Evolutionary conservation across 1,140 invertebrate genomes (phyloP), one percentile per base, ranked within the genome.

Genomic region (Nymphalis io): DNA sequence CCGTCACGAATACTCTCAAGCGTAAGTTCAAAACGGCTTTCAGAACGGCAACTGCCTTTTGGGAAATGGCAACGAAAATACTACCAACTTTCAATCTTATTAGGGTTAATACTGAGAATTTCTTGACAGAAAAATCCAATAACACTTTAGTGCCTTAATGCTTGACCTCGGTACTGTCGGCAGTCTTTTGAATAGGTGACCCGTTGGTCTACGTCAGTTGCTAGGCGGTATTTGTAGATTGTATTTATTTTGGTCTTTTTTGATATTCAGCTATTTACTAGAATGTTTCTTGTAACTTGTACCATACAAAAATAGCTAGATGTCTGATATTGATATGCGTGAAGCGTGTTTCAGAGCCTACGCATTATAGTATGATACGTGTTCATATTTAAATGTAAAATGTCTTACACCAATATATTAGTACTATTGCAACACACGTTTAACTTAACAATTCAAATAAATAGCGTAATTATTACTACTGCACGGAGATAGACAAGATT

Each of bases 281-380:
- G 23, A 23, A 23, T 33, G 10, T 42, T n/a, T 68, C 44, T 55
- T 65, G 20, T 74, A 51, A 66, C 65, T 76, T 74, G 33, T 12
- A 55, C 60, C 68, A 44, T 11, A 59, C 23, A 0, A 1, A 63
- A 58, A 33, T 48, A 55, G 60, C 27, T 59, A 48, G 60, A 58
- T 63, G 68, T 40, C 68, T 48, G 60, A 38, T 69, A 83, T 83
- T 82, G 76, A 82, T 78, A 85, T 85, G 78, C 81, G 76, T 66
- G 55, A 67, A 72, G 70, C 72, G 72, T 74, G 67, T 78, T 73
- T 66, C 71, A 62, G 71, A 57, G 65, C 65, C 72, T 57, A 68
- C 69, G 55, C 73, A 38, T 59, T 46, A 23, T 58, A 48, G 58
- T 65, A 18, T 21, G 58, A 67, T 65, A 74, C 51, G 68, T 51